Conservation (phyloP, 2,888 invertebrate species). For the Ommatoiulus sabulosus region DNA sequence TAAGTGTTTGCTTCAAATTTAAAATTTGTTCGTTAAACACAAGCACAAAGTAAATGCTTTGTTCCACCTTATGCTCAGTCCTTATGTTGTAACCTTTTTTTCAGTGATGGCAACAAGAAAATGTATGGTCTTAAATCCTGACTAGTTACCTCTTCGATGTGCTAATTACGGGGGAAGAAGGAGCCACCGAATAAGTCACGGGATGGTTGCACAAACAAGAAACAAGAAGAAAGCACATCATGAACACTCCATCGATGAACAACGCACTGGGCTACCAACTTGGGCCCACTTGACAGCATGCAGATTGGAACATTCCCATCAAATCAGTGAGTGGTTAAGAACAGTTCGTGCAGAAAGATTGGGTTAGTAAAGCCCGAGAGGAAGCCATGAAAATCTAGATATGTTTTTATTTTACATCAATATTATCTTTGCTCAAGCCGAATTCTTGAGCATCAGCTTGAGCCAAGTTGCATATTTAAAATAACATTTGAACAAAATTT, state of each 20-base stretch:
- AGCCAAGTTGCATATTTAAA: too few species aligned
- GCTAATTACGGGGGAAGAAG: constrained; percentile 22
- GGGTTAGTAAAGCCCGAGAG: not conserved
- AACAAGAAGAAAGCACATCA: constrained; percentile 22
- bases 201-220: constrained; percentile 28
- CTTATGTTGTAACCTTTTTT: not conserved
- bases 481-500: too few species aligned
- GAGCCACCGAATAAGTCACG: not conserved
- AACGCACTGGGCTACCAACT: not conserved
- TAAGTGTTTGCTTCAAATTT: not conserved
- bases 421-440: too few species aligned
- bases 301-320: constrained; percentile 7
- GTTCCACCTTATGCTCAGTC: too few species aligned
- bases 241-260: constrained; percentile 28
- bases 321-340: not conserved
- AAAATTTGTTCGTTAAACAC: too few species aligned
- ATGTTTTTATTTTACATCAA: too few species aligned
- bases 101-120: not conserved
- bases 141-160: constrained; percentile 22
- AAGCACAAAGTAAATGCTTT: too few species aligned
- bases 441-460: too few species aligned
- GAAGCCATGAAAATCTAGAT: too few species aligned
- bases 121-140: not conserved
- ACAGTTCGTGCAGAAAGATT: not conserved
- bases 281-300: not conserved